Evolutionary conservation across 1,140 invertebrate genomes (phyloP).

Genomic region (Pteromalus puparum): DNA sequence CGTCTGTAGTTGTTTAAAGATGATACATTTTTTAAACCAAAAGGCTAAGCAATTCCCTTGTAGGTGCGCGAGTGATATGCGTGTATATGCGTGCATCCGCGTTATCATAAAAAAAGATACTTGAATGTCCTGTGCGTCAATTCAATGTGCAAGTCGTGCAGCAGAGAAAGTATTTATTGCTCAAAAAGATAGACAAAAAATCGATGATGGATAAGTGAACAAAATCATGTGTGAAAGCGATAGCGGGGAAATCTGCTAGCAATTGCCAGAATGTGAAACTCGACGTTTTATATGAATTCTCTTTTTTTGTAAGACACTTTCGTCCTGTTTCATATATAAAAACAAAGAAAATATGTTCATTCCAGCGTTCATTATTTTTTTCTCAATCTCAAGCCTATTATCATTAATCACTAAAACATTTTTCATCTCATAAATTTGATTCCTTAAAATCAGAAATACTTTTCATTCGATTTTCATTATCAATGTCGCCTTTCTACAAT

Average conservation of each 20-base stretch:
- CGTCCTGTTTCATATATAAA: slow-evolving; percentile 55
- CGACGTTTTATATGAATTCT: slow-evolving; percentile 54
- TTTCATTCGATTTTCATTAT: slow-evolving; percentile 6
- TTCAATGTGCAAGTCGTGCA: slow-evolving; percentile 73
- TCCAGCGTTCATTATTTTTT: slow-evolving; percentile 50
- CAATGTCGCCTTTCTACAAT: background rate
- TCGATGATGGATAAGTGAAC: slow-evolving; percentile 53
- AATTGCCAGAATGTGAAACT: slow-evolving; percentile 53
- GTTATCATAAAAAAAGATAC: slow-evolving; percentile 31
- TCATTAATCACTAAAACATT: background rate
- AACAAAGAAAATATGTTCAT: slow-evolving; percentile 51
- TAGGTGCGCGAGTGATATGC: slow-evolving; percentile 57
- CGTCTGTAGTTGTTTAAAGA: background rate
- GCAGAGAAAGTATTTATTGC: slow-evolving; percentile 76
- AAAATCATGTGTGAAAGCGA: slow-evolving; percentile 34
- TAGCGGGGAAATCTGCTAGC: slow-evolving; percentile 46
- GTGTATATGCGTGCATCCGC: slow-evolving; percentile 52
- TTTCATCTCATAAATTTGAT: background rate
- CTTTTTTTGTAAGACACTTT: slow-evolving; percentile 55
- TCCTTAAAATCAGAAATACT: background rate
- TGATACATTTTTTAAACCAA: slow-evolving; percentile 42
- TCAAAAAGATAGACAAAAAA: slow-evolving; percentile 65
- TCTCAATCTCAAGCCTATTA: slow-evolving; percentile 29
- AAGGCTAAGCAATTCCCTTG: slow-evolving; percentile 49
- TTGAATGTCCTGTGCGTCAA: slow-evolving; percentile 73